Evolutionary conservation across 2,113 vertebrate genomes (phyloP).

Genomic region (Coturnix japonica): DNA sequence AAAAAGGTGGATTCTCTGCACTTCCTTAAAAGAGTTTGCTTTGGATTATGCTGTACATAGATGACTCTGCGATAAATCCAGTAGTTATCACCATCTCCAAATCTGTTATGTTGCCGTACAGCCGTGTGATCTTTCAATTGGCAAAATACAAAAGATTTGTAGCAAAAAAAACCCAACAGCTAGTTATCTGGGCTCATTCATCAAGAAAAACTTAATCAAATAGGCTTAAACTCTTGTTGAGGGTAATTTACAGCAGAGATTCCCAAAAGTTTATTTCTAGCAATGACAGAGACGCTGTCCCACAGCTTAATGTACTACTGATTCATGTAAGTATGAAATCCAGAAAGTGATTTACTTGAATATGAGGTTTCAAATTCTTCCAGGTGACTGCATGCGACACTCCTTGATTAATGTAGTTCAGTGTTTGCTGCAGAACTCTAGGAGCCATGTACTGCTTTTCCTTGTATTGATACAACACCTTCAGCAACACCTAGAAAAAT

Average conservation of each 20-base stretch:
- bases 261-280: not conserved
- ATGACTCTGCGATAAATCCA: not conserved
- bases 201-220: not conserved
- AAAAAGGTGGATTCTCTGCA: not conserved
- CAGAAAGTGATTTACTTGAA: constrained; percentile 85
- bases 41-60: not conserved
- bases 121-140: not conserved
- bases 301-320: not conserved
- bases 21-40: not conserved
- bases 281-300: not conserved
- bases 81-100: not conserved
- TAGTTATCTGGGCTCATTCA: not conserved
- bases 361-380: constrained; percentile 97
- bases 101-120: not conserved
- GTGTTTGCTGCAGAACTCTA: constrained; percentile 95
- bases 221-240: not conserved
- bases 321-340: not conserved
- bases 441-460: constrained; percentile 98
- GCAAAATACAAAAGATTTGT: not conserved
- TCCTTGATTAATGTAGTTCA: constrained; percentile 98
- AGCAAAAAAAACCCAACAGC: not conserved
- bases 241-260: not conserved
- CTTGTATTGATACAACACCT: constrained; percentile 97
- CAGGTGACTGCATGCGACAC: constrained; percentile 96
- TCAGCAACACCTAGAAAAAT: constrained; percentile 90